Conservation (phyloP, 2,888 invertebrate genomes). For the Alviniconcha strummeri region DNA sequence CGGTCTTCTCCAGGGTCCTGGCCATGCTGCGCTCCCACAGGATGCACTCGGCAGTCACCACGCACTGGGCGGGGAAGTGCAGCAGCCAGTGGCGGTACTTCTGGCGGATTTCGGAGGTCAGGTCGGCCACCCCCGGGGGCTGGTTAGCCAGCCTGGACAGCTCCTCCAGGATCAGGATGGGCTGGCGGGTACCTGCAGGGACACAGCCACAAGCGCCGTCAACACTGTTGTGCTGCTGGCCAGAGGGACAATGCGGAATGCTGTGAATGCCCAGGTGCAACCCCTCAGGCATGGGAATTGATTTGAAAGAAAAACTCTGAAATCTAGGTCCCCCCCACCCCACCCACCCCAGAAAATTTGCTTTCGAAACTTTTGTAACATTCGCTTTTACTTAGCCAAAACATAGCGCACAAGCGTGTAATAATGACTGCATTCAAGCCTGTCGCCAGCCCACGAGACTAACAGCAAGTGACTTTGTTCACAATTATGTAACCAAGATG, state of each 20-base stretch:
- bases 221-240: too few relatives aligned
- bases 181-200: conserved; percentile 47
- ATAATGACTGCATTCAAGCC: too few relatives aligned
- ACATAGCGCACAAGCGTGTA: too few relatives aligned
- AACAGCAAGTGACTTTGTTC: too few relatives aligned
- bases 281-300: too few relatives aligned
- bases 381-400: too few relatives aligned
- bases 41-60: conserved; percentile 66
- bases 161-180: conserved; percentile 65
- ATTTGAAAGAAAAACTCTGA: too few relatives aligned
- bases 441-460: too few relatives aligned
- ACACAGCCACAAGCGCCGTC: neutral
- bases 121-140: conserved; percentile 37
- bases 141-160: conserved; percentile 45
- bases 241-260: too few relatives aligned
- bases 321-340: neutral
- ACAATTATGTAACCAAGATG: too few relatives aligned
- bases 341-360: neutral
- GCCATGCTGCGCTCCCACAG: conserved; percentile 66
- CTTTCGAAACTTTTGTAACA: too few relatives aligned
- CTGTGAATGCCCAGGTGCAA: too few relatives aligned
- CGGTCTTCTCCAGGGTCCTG: conserved; percentile 56
- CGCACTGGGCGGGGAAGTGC: conserved; percentile 69
- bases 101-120: conserved; percentile 49
- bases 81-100: conserved; percentile 68